Conservation (phyloP, 53 echinoderm and acorn worm genomes). For the Antedon mediterranea region DNA sequence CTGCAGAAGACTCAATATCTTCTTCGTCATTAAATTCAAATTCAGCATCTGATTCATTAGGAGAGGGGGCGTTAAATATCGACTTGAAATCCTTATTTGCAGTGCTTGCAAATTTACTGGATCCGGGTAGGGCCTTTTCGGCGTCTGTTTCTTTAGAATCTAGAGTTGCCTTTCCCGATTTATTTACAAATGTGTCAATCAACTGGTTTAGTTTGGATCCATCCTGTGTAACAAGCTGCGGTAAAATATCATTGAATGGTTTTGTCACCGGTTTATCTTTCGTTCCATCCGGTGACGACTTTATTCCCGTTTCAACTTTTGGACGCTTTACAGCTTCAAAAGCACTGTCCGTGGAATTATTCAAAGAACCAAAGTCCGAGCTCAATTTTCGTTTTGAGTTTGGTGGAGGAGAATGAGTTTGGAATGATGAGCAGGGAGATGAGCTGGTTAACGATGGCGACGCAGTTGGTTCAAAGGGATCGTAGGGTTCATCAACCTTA, state of each 20-base stretch:
- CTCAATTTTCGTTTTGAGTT: neutral
- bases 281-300: neutral
- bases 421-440: neutral
- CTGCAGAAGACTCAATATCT: conserved; percentile 84
- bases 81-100: neutral
- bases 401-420: neutral
- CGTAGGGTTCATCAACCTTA: conserved; percentile 34
- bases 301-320: neutral
- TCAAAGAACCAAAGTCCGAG: neutral
- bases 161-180: neutral
- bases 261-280: too few species aligned
- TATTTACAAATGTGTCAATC: too few species aligned
- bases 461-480: conserved; percentile 88
- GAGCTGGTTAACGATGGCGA: conserved; percentile 23
- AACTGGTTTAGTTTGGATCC: too few species aligned
- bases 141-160: neutral
- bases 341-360: neutral
- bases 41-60: conserved; percentile 18
- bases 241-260: too few species aligned
- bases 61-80: conserved; percentile 1
- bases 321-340: neutral
- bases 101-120: neutral
- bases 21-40: conserved; percentile 35
- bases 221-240: too few species aligned
- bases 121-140: neutral